These are phyloP conservation scores for Plectrocnemia conspersa DNA, from an alignment of 1,140 invertebrate species.

Conservation along the genomic window DNA sequence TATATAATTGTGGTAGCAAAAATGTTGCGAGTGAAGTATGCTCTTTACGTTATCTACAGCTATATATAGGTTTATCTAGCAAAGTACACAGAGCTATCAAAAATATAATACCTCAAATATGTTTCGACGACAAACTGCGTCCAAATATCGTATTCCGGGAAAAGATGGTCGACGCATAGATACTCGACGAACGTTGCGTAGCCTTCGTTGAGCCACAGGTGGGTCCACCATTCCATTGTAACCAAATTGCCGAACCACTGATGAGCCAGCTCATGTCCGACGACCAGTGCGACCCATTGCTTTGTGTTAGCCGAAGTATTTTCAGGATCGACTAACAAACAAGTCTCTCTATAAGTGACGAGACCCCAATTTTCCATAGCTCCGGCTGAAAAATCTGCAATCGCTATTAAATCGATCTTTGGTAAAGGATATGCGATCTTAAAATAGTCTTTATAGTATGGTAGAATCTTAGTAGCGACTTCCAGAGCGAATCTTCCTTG, in stretches of 20 bases:
- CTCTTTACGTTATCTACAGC: too few relatives aligned
- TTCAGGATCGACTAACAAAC: slow-evolving; percentile 75
- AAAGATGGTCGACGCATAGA: slow-evolving; percentile 79
- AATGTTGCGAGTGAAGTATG: too few relatives aligned
- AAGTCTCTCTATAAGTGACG: slow-evolving; percentile 69
- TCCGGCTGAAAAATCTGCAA: slow-evolving; percentile 86
- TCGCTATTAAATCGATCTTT: slow-evolving; percentile 93
- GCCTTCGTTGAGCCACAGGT: slow-evolving; percentile 88
- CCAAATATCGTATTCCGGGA: slow-evolving; percentile 92
- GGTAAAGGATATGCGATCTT: slow-evolving; percentile 92
- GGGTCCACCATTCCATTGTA: slow-evolving; percentile 88
- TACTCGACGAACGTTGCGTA: slow-evolving; percentile 89
- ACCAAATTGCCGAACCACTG: slow-evolving; percentile 87
- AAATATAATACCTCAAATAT: slow-evolving; percentile 66
- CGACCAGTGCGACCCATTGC: slow-evolving; percentile 82
- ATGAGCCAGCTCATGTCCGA: slow-evolving; percentile 85
- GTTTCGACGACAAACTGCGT: slow-evolving; percentile 85
- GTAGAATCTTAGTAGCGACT: slow-evolving; percentile 77
- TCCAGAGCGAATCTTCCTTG: slow-evolving; percentile 90
- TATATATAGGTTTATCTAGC: too few relatives aligned
- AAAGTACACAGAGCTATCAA: too few relatives aligned
- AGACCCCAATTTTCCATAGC: slow-evolving; percentile 97
- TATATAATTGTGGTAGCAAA: too few relatives aligned
- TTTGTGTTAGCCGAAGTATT: slow-evolving; percentile 79
- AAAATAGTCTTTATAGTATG: slow-evolving; percentile 94